A percentile compares a stretch with the other conserved stretches of the same genome.
These are phyloP conservation scores for Dicerorhinus sumatrensis DNA, from an alignment of 2,113 vertebrate genomes.

Conservation along the genomic window DNA sequence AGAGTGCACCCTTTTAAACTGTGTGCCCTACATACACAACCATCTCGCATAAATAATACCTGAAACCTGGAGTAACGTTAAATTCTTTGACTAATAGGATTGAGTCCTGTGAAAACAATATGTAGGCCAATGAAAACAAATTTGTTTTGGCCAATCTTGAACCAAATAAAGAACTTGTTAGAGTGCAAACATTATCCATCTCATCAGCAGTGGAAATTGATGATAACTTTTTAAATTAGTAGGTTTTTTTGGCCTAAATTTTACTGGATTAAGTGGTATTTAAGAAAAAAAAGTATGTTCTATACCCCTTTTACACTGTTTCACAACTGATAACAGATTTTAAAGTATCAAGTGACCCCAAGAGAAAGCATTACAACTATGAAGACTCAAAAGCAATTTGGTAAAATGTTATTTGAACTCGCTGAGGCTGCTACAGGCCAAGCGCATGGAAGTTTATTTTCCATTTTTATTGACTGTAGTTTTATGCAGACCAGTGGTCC, in stretches of 20 bases:
- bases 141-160: neutral
- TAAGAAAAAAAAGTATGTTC: conserved; percentile 7
- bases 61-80: conserved; percentile 61
- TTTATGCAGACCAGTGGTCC: conserved; percentile 22
- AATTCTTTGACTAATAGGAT: conserved; percentile 68
- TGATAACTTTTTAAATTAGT: conserved; percentile 39
- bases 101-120: conserved; percentile 60
- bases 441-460: conserved; percentile 48
- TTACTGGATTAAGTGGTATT: conserved; percentile 19
- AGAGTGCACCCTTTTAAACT: conserved; percentile 79
- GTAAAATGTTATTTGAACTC: conserved; percentile 72
- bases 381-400: conserved; percentile 60
- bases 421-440: conserved; percentile 52
- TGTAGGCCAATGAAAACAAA: neutral
- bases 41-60: conserved; percentile 77
- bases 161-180: conserved; percentile 48
- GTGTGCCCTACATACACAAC: conserved; percentile 72
- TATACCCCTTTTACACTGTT: neutral
- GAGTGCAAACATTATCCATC: neutral
- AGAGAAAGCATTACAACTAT: conserved; percentile 26
- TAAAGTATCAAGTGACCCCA: conserved; percentile 34
- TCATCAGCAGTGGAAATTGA: neutral
- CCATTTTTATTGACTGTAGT: conserved; percentile 65
- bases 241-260: neutral
- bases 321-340: conserved; percentile 48